Evolutionary conservation across 2,113 vertebrate species (phyloP).

Genomic region (Muntiacus muntjak): DNA sequence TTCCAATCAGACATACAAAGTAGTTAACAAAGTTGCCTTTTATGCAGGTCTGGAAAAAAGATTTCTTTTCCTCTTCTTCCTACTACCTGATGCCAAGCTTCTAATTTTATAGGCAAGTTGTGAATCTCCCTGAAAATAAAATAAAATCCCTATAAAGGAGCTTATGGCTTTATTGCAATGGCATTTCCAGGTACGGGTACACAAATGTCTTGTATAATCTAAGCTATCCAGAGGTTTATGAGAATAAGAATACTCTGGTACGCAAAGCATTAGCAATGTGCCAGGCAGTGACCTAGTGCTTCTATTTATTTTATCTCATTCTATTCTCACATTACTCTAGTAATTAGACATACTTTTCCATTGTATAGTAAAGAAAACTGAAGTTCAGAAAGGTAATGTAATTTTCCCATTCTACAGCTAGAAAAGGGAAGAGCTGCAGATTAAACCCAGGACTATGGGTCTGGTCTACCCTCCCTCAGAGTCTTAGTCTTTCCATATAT

Average conservation of each 20-base stretch:
- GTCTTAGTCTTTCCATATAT: background rate
- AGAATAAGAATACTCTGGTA: slow-evolving; percentile 47
- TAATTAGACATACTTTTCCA: slow-evolving; percentile 36
- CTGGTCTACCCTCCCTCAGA: background rate
- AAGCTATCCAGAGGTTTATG: slow-evolving; percentile 35
- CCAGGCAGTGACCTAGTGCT: background rate
- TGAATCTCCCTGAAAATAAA: slow-evolving; percentile 61
- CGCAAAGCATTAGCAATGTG: background rate
- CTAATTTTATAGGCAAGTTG: slow-evolving; percentile 58
- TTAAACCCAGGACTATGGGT: background rate
- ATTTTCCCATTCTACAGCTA: slow-evolving; percentile 4
- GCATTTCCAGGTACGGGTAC: slow-evolving; percentile 48
- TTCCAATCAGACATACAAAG: background rate
- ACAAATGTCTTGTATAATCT: slow-evolving; percentile 33
- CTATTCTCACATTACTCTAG: slow-evolving; percentile 27
- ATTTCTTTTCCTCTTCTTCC: background rate
- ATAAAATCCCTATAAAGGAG: slow-evolving; percentile 47
- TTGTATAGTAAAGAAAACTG: slow-evolving; percentile 21
- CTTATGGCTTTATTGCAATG: slow-evolving; percentile 33
- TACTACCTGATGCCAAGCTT: slow-evolving; percentile 43
- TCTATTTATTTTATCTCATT: slow-evolving; percentile 46
- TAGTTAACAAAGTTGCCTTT: slow-evolving; percentile 29
- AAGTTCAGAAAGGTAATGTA: background rate
- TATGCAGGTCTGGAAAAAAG: slow-evolving; percentile 16
- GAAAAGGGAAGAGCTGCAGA: background rate